Evolutionary conservation across 2,888 invertebrate species (phyloP).

Genomic region (Sycophila texana): DNA sequence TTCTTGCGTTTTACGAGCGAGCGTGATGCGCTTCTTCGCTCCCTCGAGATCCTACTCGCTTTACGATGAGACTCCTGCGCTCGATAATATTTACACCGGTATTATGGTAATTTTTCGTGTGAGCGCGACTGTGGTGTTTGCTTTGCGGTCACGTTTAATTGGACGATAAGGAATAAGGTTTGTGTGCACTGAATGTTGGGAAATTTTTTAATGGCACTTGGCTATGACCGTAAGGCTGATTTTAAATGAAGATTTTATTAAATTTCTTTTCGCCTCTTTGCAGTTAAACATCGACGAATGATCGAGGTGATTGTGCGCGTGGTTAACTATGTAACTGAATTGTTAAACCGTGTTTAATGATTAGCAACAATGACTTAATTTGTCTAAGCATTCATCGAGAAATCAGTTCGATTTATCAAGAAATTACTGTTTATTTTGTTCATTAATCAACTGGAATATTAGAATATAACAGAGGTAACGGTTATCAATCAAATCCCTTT

Average conservation of each 20-base stretch:
- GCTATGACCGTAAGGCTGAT: too few species aligned
- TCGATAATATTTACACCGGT: slow-evolving; percentile 27
- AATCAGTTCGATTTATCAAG: background rate
- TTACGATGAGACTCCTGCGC: background rate
- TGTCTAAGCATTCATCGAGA: background rate
- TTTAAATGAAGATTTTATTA: too few species aligned
- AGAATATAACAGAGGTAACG: slow-evolving; percentile 13
- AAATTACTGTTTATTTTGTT: background rate
- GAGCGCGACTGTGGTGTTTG: background rate
- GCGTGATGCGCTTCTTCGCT: too few species aligned
- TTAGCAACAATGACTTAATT: background rate
- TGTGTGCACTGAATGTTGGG: too few species aligned
- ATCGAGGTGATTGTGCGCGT: too few species aligned
- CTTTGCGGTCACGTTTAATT: background rate
- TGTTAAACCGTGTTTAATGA: too few species aligned
- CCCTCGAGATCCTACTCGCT: too few species aligned
- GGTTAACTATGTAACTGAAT: too few species aligned
- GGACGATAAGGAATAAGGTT: background rate
- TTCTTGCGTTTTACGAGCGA: slow-evolving; percentile 46
- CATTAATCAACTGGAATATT: slow-evolving; percentile 30
- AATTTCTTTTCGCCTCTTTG: too few species aligned
- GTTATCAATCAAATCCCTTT: slow-evolving; percentile 18
- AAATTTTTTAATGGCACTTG: too few species aligned
- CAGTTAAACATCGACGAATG: too few species aligned
- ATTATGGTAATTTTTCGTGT: slow-evolving; percentile 24